A percentile compares a stretch with the other conserved stretches of the same genome.
Conservation (phyloP, 2,888 invertebrate species). For the Sialis lutaria region DNA sequence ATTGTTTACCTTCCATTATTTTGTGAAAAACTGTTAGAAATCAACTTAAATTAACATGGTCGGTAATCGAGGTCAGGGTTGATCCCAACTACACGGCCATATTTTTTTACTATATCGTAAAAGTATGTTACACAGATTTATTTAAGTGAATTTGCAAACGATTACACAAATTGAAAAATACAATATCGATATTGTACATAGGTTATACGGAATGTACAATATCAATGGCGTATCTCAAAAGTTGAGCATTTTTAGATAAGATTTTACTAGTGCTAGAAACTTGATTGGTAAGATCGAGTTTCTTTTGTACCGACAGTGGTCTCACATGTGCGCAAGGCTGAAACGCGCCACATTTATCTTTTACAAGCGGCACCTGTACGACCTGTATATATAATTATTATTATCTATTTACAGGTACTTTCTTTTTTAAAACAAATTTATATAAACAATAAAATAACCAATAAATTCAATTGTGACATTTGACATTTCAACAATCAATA, state of each 20-base stretch:
- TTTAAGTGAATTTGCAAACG: background rate
- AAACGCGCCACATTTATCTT: background rate
- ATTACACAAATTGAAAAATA: background rate
- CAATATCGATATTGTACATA: background rate
- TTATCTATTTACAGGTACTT: too few relatives aligned
- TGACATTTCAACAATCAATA: too few relatives aligned
- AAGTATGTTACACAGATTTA: background rate
- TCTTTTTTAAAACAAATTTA: too few relatives aligned
- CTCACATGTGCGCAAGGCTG: constrained; percentile 3
- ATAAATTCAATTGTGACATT: too few relatives aligned
- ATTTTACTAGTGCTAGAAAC: background rate
- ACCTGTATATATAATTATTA: too few relatives aligned
- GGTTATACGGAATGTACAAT: background rate
- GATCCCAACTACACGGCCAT: constrained; percentile 61
- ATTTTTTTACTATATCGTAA: constrained; percentile 32
- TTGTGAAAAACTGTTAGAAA: constrained; percentile 16
- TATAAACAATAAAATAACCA: too few relatives aligned
- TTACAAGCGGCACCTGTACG: too few relatives aligned
- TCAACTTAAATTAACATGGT: constrained; percentile 16
- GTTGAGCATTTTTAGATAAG: constrained; percentile 10
- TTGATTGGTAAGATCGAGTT: constrained; percentile 6
- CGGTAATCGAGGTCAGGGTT: constrained; percentile 22
- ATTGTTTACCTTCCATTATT: constrained; percentile 24
- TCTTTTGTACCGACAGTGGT: constrained; percentile 7
- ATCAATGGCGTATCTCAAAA: background rate